These are phyloP conservation scores for Leptinotarsa tumamoca DNA, from an alignment of 2,888 invertebrate genomes.

Conservation along the genomic window DNA sequence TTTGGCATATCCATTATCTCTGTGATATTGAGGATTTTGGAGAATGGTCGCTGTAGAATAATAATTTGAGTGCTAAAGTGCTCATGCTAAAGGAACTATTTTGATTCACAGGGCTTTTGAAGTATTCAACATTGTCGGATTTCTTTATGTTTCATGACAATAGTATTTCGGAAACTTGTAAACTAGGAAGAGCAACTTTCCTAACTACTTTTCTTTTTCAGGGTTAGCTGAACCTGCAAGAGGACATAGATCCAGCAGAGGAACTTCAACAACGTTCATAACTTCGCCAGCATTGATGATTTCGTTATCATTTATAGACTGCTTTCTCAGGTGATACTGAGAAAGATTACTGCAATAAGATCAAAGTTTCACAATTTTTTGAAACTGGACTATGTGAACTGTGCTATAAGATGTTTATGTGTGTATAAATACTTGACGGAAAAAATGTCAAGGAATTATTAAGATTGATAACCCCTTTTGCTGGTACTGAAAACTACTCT, in stretches of 20 bases:
- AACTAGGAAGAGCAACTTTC: not conserved
- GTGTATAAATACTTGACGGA: not conserved
- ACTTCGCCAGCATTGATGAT: conserved; percentile 41
- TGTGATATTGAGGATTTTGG: no score
- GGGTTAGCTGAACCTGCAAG: conserved; percentile 65
- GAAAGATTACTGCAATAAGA: not conserved
- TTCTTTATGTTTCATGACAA: no score
- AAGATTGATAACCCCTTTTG: not conserved
- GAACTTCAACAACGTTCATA: conserved; percentile 51
- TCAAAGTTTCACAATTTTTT: not conserved
- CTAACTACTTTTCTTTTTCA: conserved; percentile 50
- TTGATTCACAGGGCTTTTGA: no score
- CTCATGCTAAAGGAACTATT: no score
- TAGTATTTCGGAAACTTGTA: not conserved
- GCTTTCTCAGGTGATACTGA: conserved; percentile 37
- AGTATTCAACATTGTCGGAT: no score
- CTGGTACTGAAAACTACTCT: not conserved
- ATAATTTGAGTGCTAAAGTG: no score
- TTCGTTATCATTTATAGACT: conserved; percentile 33
- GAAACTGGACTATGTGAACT: conserved; percentile 3
- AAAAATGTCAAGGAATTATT: not conserved
- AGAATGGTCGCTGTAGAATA: no score
- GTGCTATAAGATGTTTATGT: conserved; percentile 1
- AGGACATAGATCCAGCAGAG: conserved; percentile 61
- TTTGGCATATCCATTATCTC: no score